Base-by-base conservation (phyloP, 2,113 vertebrate species). In the Leptobrachium leishanense region DNA sequence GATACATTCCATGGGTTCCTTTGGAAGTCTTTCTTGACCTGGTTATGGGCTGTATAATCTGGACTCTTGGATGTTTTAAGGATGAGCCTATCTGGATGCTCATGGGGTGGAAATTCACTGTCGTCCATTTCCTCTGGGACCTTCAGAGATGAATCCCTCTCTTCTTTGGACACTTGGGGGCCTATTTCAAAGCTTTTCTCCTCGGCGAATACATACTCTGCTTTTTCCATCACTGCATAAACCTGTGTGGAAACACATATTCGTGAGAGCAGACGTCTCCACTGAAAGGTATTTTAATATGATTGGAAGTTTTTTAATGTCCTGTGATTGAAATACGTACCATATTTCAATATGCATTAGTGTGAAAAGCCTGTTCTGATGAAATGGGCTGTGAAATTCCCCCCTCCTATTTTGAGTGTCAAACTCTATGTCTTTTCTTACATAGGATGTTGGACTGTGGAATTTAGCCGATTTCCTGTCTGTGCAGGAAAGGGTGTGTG, bases 111-210 rank as follows among this genome's bases (percentile, higher is more conserved):
- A 8, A 79, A 64, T 43, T 62, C 0, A 82, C 83, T 89, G 0
- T 92, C 92, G 2, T 93, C 90, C 0, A 91, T 91, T 82, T 94
- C 92, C 76, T 92, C 93, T 1, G 92, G 91, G 15, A 87, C 85
- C 42, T 93, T 92, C 66, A 86, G 79, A 62, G 88, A 89, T 13
- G 83, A 77, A 0, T 80, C 82, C 2, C 5, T 43, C 68, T 70
- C 46, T 3, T 69, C 66, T 79, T 0, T 77, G 82, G 80, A 68
- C n/a, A 3, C n/a, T 9, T 40, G 74, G 8, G 44, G 44, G 40
- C 57, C 31, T 9, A 77, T 83, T 68, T 74, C 13, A 59, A 12
- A 3, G 3, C 13, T 15, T 2, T 11, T 59, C 10, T 59, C 77
- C 6, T 80, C 74, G 57, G 67, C 82, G 39, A 90, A 65, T 40